Percentiles rank a stretch among this genome's conserved stretches.
Evolutionary conservation across 1,140 invertebrate genomes (phyloP).

Genomic region (Himalopsyche phryganea): DNA sequence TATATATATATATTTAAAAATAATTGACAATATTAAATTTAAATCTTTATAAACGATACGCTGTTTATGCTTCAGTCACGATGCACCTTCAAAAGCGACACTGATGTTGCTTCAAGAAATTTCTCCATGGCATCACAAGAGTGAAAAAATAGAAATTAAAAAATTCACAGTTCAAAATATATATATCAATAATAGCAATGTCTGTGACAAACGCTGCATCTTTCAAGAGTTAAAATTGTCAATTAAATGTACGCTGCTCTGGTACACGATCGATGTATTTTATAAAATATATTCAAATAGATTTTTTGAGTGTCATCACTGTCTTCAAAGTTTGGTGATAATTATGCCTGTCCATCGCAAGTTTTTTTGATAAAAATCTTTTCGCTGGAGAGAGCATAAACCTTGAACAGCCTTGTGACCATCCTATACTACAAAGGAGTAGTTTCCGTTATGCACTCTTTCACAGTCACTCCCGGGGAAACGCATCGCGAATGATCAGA

Average conservation of each 20-base stretch:
- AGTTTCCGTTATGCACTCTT: slow-evolving; percentile 18
- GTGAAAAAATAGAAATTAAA: background rate
- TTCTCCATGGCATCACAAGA: background rate
- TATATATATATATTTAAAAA: slow-evolving; percentile 4
- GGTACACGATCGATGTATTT: too few relatives aligned
- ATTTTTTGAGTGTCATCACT: too few relatives aligned
- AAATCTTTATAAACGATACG: background rate
- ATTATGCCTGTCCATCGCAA: too few relatives aligned
- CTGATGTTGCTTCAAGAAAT: background rate
- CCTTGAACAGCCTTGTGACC: slow-evolving; percentile 46
- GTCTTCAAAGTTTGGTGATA: too few relatives aligned
- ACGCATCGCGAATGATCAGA: slow-evolving; percentile 32
- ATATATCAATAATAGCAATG: background rate
- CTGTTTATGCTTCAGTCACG: background rate
- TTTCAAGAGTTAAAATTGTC: too few relatives aligned
- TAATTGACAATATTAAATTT: slow-evolving; percentile 2
- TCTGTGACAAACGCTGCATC: too few relatives aligned
- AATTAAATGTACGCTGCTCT: too few relatives aligned
- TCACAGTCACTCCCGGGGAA: slow-evolving; percentile 1
- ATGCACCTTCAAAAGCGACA: background rate
- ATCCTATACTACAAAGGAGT: slow-evolving; percentile 52
- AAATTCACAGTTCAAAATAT: background rate
- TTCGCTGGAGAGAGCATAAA: slow-evolving; percentile 44
- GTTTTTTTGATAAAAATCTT: slow-evolving; percentile 31
- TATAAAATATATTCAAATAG: too few relatives aligned